Evolutionary conservation across 2,113 vertebrate genomes (phyloP), one percentile per base, ranked within the genome.

Genomic region (Tetraodon nigroviridis): DNA sequence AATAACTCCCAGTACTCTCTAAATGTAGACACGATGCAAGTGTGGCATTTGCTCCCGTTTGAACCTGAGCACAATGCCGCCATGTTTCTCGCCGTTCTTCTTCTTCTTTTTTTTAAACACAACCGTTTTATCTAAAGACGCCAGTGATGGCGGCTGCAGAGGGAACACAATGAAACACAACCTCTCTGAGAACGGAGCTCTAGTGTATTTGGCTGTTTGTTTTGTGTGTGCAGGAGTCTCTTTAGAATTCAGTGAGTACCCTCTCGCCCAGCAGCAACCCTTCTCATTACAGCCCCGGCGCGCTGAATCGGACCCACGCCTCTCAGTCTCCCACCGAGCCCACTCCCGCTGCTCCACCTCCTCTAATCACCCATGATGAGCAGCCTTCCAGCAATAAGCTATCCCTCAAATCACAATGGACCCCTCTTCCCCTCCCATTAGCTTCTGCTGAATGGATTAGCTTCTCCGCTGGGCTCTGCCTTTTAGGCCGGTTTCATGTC

Each of bases 351-450:
- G 79, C 81, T 81, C 77, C 80, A 82, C 87, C 83, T 84, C 75
- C 74, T 71, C 74, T 90, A 86, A 89, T 89, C 86, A 79, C 73
- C 79, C 75, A 49, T 86, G 85, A 91, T 88, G 85, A 84, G 85
- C 78, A 83, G 83, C 80, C 84, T 87, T 82, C 83, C 84, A 86
- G 78, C 79, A 59, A 81, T 83, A 86, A 87, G 84, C 86, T 74
- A 88, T 86, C 73, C 80, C 80, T 89, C 85, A 86, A 86, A 87
- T 86, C 85, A 82, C 82, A 86, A 83, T 79, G 83, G 87, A 88
- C 81, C 83, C 75, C 69, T 79, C 80, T 81, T 79, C 84, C 71
- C 71, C 71, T 81, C 83, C 71, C 76, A 87, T 90, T 90, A 90
- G 81, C 82, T 77, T 82, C 82, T 75, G 69, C 82, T 81, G 84